Percentiles rank a stretch among this genome's conserved stretches.
Conservation (phyloP, 2,888 invertebrate genomes). For the Alloscopus bannaensis region DNA sequence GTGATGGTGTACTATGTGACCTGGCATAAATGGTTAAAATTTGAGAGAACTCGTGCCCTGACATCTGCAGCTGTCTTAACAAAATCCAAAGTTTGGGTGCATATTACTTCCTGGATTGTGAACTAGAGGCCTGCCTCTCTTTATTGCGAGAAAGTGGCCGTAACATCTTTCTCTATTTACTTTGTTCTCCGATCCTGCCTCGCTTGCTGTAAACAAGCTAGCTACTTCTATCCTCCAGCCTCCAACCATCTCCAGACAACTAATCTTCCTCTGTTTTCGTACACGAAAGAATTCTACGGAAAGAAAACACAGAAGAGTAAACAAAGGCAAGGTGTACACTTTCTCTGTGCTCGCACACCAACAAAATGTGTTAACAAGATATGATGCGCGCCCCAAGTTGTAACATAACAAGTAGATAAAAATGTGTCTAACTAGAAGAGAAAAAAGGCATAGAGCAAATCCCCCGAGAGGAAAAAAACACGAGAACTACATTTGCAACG, state of each 20-base stretch:
- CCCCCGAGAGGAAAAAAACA: neutral
- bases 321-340: neutral
- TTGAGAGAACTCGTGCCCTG: neutral
- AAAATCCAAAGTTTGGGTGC: neutral
- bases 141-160: neutral
- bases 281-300: neutral
- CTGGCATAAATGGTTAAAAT: too few species aligned
- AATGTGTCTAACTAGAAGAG: too few species aligned
- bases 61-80: conserved; percentile 5
- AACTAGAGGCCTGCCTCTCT: conserved; percentile 6
- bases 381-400: neutral
- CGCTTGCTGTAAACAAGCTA: too few species aligned
- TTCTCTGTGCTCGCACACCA: neutral
- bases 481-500: conserved; percentile 16
- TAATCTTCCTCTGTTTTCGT: neutral
- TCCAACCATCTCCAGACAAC: neutral
- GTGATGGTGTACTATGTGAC: neutral
- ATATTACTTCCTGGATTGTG: neutral
- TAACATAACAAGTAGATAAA: neutral
- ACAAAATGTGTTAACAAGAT: neutral
- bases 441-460: neutral
- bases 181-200: too few species aligned
- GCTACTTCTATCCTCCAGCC: too few species aligned
- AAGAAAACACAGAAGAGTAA: neutral
- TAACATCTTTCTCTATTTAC: neutral